These are phyloP conservation scores for Mechanitis mazaeus DNA, from an alignment of 2,888 invertebrate species.

Conservation along the genomic window DNA sequence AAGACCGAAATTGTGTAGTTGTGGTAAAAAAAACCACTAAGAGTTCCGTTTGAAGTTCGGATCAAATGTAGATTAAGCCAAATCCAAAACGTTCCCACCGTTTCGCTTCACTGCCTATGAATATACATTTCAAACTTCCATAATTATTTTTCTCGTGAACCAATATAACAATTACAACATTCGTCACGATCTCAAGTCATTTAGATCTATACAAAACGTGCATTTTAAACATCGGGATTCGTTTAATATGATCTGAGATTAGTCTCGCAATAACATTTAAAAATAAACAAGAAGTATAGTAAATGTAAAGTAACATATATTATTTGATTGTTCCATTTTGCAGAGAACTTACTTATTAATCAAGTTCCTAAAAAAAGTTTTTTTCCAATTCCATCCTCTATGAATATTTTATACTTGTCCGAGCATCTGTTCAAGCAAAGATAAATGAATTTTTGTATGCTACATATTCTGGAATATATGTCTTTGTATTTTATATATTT, in stretches of 20 bases:
- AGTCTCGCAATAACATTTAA: slow-evolving; percentile 27
- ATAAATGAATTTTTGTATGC: slow-evolving; percentile 29
- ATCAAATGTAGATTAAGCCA: slow-evolving; percentile 66
- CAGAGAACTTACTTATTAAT: slow-evolving; percentile 28
- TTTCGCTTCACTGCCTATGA: slow-evolving; percentile 62
- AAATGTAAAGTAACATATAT: slow-evolving; percentile 3
- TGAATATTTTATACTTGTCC: slow-evolving; percentile 34
- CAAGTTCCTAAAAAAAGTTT: slow-evolving; percentile 27
- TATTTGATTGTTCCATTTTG: slow-evolving; percentile 14
- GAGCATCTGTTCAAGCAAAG: slow-evolving; percentile 27
- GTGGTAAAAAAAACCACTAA: slow-evolving; percentile 47
- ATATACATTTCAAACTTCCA: slow-evolving; percentile 59
- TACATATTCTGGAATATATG: background rate
- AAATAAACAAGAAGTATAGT: slow-evolving; percentile 12
- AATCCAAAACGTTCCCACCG: slow-evolving; percentile 70
- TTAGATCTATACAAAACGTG: slow-evolving; percentile 47
- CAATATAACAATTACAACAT: slow-evolving; percentile 70
- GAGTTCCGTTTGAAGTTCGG: slow-evolving; percentile 57
- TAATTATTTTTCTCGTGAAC: slow-evolving; percentile 71
- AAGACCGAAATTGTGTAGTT: slow-evolving; percentile 22
- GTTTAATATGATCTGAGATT: slow-evolving; percentile 29
- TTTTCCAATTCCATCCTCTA: slow-evolving; percentile 30
- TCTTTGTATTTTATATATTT: too few species aligned
- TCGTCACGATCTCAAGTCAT: slow-evolving; percentile 62
- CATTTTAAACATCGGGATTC: slow-evolving; percentile 18